phyloP scores from a whole-genome alignment of 2,113 vertebrate genomes.

The Lepidothrix coronata region DNA sequence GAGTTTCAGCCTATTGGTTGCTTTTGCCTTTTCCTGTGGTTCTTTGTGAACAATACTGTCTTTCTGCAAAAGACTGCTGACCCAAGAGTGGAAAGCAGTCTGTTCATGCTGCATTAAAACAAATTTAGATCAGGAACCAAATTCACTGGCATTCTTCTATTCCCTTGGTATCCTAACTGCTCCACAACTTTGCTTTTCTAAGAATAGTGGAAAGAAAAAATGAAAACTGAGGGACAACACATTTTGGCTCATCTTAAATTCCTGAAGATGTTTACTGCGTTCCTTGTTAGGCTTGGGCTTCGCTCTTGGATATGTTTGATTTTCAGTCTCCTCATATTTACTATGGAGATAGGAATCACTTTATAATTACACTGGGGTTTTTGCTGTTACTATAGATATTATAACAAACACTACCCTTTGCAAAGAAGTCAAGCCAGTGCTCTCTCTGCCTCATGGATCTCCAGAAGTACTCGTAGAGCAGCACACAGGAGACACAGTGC shows the following conservation, averaged over 20 bases:
- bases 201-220: constrained; percentile 67
- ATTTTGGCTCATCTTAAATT: constrained; percentile 50
- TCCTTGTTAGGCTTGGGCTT: constrained; percentile 1
- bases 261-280: constrained; percentile 45
- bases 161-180: constrained; percentile 71
- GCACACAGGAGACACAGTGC: fast-evolving
- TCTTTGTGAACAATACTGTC: constrained; percentile 53
- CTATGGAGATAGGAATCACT: not conserved
- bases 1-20: constrained; percentile 10
- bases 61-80: constrained; percentile 63
- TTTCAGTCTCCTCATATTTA: not conserved
- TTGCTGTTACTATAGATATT: constrained; percentile 5
- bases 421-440: not conserved
- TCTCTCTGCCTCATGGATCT: not conserved
- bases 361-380: not conserved
- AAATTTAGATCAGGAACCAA: constrained; percentile 72
- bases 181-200: constrained; percentile 74
- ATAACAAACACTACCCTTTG: not conserved
- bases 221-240: constrained; percentile 47
- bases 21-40: constrained; percentile 66
- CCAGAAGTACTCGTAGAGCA: not conserved
- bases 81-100: constrained; percentile 68
- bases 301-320: not conserved
- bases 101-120: constrained; percentile 70
- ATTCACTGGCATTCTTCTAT: constrained; percentile 75